Percentiles rank a stretch among this genome's conserved stretches.
Evolutionary conservation across 2,113 vertebrate species (phyloP).

Genomic region (Malurus elegans): DNA sequence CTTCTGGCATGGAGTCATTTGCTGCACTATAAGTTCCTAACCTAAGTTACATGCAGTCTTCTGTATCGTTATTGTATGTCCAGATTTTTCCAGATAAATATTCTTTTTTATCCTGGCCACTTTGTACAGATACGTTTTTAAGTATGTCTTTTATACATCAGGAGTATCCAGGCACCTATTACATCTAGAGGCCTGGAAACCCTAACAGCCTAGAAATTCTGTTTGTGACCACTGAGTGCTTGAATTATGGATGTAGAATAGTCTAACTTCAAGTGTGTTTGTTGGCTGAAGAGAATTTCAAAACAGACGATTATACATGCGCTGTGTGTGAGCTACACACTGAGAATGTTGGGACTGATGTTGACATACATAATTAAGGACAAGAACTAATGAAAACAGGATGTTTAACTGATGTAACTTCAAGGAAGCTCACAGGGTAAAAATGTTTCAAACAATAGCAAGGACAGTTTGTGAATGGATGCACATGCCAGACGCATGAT

Average conservation of each 20-base stretch:
- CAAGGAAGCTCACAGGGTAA: background rate
- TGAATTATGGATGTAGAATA: background rate
- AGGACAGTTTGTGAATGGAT: background rate
- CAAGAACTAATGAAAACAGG: slow-evolving; percentile 22
- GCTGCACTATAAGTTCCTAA: background rate
- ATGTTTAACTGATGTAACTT: slow-evolving; percentile 20
- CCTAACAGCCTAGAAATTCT: background rate
- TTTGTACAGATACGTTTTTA: background rate
- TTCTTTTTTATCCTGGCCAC: background rate
- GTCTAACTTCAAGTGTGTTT: background rate
- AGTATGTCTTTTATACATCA: background rate
- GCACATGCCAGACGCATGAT: background rate
- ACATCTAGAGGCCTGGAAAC: background rate
- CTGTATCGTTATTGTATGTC: background rate
- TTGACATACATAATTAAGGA: slow-evolving; percentile 23
- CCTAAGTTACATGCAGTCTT: background rate
- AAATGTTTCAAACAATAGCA: background rate
- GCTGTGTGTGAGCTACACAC: background rate
- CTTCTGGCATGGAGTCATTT: background rate
- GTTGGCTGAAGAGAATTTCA: background rate
- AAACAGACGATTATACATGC: background rate
- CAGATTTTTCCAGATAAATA: background rate
- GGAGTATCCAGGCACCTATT: background rate
- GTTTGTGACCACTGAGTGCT: background rate
- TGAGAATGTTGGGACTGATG: slow-evolving; percentile 8